phyloP scores from a whole-genome alignment of 2,797 vertebrate genomes.

The Chelonia mydas region DNA sequence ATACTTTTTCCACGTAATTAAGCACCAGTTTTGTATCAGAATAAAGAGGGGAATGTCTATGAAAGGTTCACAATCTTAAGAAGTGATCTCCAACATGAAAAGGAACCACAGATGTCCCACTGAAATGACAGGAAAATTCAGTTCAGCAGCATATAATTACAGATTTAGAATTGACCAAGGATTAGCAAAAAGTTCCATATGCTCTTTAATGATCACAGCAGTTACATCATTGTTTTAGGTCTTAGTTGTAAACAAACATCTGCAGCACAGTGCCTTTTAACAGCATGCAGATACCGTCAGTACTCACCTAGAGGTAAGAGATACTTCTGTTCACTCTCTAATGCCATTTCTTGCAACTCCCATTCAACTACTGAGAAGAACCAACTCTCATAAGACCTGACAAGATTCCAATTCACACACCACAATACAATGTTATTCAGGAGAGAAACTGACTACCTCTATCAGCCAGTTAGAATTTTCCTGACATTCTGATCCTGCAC shows the following conservation, averaged over 20 bases:
- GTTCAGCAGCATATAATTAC: not conserved
- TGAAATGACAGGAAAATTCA: not conserved
- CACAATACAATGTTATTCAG: accelerated
- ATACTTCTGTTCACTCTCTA: not conserved
- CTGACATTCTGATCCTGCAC: not conserved
- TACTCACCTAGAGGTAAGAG: not conserved
- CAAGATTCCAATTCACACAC: not conserved
- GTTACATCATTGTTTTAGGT: not conserved
- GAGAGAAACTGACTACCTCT: not conserved
- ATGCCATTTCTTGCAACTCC: not conserved
- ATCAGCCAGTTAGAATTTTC: not conserved
- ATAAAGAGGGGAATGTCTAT: not conserved
- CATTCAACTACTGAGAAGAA: not conserved
- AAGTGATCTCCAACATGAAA: not conserved
- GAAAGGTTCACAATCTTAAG: not conserved
- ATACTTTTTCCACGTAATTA: not conserved
- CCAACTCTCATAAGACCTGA: not conserved
- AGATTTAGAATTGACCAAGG: not conserved
- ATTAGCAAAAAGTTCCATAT: not conserved
- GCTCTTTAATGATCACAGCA: not conserved
- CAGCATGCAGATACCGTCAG: not conserved
- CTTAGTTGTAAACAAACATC: not conserved
- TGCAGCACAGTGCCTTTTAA: not conserved
- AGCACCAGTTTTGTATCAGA: not conserved
- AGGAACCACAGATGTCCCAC: not conserved